Conservation (phyloP, 2,888 invertebrate species). For the Acleris cristana region DNA sequence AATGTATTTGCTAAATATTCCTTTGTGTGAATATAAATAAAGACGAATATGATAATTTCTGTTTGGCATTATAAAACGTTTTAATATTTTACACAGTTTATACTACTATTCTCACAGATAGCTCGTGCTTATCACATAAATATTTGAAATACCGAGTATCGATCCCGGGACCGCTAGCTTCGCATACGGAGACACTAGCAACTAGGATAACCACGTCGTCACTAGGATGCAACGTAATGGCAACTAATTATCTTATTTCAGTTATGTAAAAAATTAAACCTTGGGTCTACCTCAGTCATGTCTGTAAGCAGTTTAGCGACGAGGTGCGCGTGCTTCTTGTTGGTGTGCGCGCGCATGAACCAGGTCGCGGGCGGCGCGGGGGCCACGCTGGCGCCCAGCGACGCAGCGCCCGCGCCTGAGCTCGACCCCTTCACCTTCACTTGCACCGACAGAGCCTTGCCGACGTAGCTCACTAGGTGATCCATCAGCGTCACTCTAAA, state of each 20-base stretch:
- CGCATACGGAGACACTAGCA: no score
- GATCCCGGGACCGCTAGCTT: no score
- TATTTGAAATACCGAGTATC: no score
- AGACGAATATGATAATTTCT: no score
- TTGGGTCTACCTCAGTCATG: constrained; percentile 91
- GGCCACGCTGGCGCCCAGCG: constrained; percentile 78
- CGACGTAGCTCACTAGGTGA: constrained; percentile 94
- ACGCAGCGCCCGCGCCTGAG: constrained; percentile 70
- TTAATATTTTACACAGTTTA: no score
- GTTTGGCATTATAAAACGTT: no score
- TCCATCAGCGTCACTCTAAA: constrained; percentile 91
- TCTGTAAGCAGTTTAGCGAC: constrained; percentile 95
- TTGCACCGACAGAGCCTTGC: constrained; percentile 95
- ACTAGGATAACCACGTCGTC: no score
- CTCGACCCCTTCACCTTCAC: constrained; percentile 86
- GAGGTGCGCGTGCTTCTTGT: constrained; percentile 93
- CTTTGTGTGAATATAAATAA: no score
- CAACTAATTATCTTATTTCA: background rate
- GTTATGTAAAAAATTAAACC: background rate
- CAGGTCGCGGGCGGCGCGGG: constrained; percentile 80
- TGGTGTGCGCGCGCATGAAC: constrained; percentile 94
- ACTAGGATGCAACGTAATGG: no score
- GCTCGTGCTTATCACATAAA: no score
- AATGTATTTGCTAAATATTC: no score
- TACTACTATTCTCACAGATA: no score